Evolutionary conservation across 2,113 vertebrate species (phyloP).

Genomic region (mouse (Mus musculus)): DNA sequence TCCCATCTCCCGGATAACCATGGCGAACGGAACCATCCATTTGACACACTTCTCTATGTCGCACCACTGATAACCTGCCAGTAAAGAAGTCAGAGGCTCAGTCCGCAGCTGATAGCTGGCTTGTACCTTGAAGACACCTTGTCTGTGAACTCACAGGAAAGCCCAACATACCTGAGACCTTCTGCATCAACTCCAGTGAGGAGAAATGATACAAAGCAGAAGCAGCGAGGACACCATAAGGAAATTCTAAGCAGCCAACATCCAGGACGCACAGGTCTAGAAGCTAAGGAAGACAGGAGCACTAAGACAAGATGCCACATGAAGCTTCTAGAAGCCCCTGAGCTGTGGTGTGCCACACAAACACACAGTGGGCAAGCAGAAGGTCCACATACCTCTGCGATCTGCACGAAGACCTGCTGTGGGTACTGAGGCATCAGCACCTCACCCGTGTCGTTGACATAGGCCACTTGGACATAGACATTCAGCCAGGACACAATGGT

Average conservation of each 20-base stretch:
- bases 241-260: conserved; percentile 92
- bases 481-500: conserved; percentile 97
- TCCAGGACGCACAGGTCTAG: conserved; percentile 96
- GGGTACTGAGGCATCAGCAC: conserved; percentile 95
- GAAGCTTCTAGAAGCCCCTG: background rate
- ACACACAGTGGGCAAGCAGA: background rate
- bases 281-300: conserved; percentile 85
- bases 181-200: conserved; percentile 93
- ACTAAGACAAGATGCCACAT: background rate
- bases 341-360: background rate
- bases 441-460: conserved; percentile 88
- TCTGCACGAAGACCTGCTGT: conserved; percentile 94
- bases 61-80: conserved; percentile 91
- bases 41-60: conserved; percentile 94
- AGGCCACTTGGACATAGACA: conserved; percentile 98
- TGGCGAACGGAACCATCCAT: conserved; percentile 97
- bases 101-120: background rate
- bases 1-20: conserved; percentile 91
- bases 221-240: conserved; percentile 93
- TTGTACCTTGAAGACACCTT: fast-evolving
- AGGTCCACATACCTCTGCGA: conserved; percentile 90
- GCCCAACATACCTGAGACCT: conserved; percentile 92
- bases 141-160: background rate
- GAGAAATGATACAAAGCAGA: conserved; percentile 98
- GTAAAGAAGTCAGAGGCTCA: background rate